Conservation (phyloP, 2,888 invertebrate species). For the Protodeltote pygarga region DNA sequence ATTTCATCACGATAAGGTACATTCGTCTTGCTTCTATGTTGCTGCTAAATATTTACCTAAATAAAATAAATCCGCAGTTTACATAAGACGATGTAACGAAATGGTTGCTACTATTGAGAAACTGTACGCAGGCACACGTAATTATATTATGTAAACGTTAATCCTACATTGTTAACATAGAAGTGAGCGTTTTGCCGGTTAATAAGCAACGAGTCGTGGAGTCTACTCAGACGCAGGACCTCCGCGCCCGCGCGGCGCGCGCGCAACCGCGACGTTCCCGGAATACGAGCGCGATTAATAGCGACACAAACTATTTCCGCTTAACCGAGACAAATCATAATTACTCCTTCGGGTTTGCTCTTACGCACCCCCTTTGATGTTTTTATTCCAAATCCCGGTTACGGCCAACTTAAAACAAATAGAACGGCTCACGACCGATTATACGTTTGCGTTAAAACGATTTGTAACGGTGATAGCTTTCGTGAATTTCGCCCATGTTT, state of each 20-base stretch:
- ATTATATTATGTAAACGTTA: slow-evolving; percentile 26
- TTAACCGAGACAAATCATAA: slow-evolving; percentile 84
- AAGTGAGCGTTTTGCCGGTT: slow-evolving; percentile 18
- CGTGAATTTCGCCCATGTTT: slow-evolving; percentile 73
- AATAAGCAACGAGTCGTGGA: slow-evolving; percentile 49
- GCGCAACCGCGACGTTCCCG: slow-evolving; percentile 63
- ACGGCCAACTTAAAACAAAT: slow-evolving; percentile 86
- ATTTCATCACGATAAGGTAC: slow-evolving; percentile 27
- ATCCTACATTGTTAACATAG: slow-evolving; percentile 22
- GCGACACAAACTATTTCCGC: slow-evolving; percentile 85
- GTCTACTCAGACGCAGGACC: slow-evolving; percentile 54
- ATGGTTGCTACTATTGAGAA: slow-evolving; percentile 21
- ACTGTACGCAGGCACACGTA: slow-evolving; percentile 18
- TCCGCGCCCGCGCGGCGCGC: slow-evolving; percentile 39
- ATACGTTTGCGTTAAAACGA: slow-evolving; percentile 84
- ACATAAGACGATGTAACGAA: slow-evolving; percentile 33
- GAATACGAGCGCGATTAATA: slow-evolving; percentile 80
- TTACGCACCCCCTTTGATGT: slow-evolving; percentile 85
- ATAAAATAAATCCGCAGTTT: slow-evolving; percentile 31
- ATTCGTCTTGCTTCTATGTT: slow-evolving; percentile 40
- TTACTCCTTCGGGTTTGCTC: slow-evolving; percentile 82
- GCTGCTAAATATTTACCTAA: slow-evolving; percentile 18
- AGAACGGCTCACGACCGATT: slow-evolving; percentile 82
- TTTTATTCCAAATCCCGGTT: slow-evolving; percentile 83
- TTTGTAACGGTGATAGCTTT: slow-evolving; percentile 84